These are phyloP conservation scores for Dasyurus viverrinus DNA, from an alignment of 2,113 vertebrate genomes.

Conservation along the genomic window DNA sequence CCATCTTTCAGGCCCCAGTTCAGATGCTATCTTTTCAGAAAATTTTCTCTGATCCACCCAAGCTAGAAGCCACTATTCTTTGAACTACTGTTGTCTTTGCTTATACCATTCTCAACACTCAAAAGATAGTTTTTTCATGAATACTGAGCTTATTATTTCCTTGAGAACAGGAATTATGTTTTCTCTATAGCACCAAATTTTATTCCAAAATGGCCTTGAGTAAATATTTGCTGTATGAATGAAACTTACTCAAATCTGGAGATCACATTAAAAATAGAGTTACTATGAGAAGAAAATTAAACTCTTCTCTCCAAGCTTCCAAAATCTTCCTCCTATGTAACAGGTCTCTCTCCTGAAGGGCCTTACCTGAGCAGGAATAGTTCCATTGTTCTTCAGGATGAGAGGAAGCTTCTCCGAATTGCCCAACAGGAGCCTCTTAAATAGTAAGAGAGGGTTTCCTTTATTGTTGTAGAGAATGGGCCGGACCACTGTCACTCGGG, in stretches of 20 bases:
- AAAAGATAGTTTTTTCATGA: not conserved
- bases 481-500: conserved; percentile 84
- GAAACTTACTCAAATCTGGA: not conserved
- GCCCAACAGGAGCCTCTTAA: conserved; percentile 85
- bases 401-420: conserved; percentile 83
- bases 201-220: not conserved
- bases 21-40: not conserved
- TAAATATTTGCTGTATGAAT: not conserved
- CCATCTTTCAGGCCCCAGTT: not conserved
- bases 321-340: not conserved
- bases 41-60: not conserved
- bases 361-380: conserved; percentile 86
- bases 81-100: not conserved
- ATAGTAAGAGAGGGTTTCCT: conserved; percentile 88
- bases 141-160: not conserved
- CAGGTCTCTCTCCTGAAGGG: not conserved
- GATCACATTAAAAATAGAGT: not conserved
- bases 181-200: not conserved
- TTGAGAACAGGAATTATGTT: not conserved
- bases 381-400: conserved; percentile 87
- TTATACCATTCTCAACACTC: not conserved
- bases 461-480: conserved; percentile 81
- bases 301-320: not conserved
- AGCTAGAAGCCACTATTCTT: not conserved
- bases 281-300: not conserved